Evolutionary conservation across 2,888 invertebrate species (phyloP), one percentile per base, ranked within the genome.

Genomic region (Acleris cristana): DNA sequence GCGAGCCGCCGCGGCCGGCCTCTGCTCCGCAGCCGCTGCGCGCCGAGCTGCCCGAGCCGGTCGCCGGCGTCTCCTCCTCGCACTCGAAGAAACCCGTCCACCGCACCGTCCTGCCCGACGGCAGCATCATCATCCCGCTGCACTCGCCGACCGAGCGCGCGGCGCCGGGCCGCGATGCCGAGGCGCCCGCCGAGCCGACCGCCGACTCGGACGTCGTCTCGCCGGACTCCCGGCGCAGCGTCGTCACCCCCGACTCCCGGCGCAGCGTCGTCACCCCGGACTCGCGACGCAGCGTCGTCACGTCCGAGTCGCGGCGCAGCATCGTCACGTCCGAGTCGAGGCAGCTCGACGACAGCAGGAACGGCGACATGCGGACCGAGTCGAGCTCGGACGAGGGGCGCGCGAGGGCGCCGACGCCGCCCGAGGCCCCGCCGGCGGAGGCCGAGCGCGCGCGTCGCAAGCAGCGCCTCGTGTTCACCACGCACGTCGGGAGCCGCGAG

Each of bases 401-500:
- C 19, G 64, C 49, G 44, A 49, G 66, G 34, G 61, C 26, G 58
- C 63, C 60, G 73, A 73, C 48, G 57, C 70, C 69, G 61, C 65
- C 49, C 64, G 49, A 34, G 48, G 48, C 45, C 48, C n/a, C 19
- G 68, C 68, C 44, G 40, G 60, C 57, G 44, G 54, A 63, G 51
- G 53, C 66, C 6, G 64, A 61, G 8, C 64, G 69, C 6, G 76
- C 79, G 8, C 77, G 77, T 18, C 78, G 85, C 48, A 85, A 83
- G 61, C 89, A 90, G 70, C 89, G 95, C 56, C 85, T 96, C 56
- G 89, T 95, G 62, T 96, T 96, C 80, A 94, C 95, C 64, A 96
- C 96, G 10, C 94, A 95, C 72, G 88, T 96, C 54, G 96, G 95
- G 40, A 95, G 95, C 77, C 93, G 94, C 78, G 95, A 96, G 76